phyloP scores from a whole-genome alignment of 37 sponge, comb jelly and placozoan genomes.

The Aphrocallistes beatrix region DNA sequence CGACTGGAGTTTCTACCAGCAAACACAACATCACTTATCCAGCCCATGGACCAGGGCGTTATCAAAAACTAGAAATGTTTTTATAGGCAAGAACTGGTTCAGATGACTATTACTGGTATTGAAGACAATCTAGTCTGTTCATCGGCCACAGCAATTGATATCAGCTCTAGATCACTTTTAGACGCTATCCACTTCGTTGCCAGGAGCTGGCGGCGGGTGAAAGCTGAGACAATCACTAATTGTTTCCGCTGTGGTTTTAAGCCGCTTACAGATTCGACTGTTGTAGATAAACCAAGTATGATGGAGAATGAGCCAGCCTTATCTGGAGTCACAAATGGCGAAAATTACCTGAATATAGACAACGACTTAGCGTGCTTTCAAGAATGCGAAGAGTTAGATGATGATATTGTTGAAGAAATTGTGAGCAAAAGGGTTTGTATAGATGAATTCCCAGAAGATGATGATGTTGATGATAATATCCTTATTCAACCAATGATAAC shows the following conservation, averaged over 20 bases:
- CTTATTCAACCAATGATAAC: background rate
- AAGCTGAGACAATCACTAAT: background rate
- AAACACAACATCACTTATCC: too few species aligned
- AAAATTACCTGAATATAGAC: background rate
- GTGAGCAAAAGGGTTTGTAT: background rate
- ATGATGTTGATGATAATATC: background rate
- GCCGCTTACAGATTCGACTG: background rate
- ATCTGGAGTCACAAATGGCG: background rate
- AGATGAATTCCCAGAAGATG: background rate
- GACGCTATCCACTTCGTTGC: background rate
- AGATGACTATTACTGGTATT: conserved; percentile 2
- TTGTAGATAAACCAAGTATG: background rate
- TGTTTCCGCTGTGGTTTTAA: background rate
- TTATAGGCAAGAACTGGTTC: background rate
- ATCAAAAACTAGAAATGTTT: background rate
- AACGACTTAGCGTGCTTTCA: background rate
- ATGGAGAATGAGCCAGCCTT: background rate
- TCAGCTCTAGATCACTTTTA: background rate
- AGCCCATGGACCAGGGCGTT: conserved; percentile 22
- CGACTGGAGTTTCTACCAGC: background rate
- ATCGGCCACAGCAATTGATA: background rate
- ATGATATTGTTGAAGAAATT: background rate
- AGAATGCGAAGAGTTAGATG: background rate
- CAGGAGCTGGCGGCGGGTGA: background rate
- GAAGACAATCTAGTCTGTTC: background rate